Conservation (phyloP, 2,113 vertebrate species). For the Leiothrix lutea region DNA sequence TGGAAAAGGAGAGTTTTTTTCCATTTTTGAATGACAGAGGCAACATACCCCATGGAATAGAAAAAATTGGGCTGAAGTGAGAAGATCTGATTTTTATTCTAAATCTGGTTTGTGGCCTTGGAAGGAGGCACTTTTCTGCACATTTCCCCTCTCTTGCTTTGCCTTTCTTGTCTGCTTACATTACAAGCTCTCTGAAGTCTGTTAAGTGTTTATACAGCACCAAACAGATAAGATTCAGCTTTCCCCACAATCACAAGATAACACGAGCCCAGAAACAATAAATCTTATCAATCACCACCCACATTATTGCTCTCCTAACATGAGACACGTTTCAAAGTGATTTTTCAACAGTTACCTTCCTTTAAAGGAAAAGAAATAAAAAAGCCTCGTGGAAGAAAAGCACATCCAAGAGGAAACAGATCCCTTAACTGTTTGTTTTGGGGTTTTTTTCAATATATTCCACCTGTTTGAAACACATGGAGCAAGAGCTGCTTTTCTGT, state of each 20-base stretch:
- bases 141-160: neutral
- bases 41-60: neutral
- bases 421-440: neutral
- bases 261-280: neutral
- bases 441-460: accelerated
- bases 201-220: neutral
- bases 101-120: neutral
- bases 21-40: neutral
- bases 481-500: neutral
- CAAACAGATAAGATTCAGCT: neutral
- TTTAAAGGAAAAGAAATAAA: neutral
- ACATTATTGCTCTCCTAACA: neutral
- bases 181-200: neutral
- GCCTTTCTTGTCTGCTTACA: neutral
- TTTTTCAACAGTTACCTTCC: neutral
- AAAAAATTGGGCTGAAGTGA: neutral
- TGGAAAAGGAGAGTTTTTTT: neutral
- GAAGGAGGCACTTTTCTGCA: neutral
- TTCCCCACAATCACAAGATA: neutral
- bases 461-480: neutral
- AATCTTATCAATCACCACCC: neutral
- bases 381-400: neutral
- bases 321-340: neutral
- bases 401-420: neutral
- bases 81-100: neutral